A percentile compares a stretch with the other conserved stretches of the same genome.
phyloP scores from a whole-genome alignment of 1,140 invertebrate genomes.

The Cotesia typhae region DNA sequence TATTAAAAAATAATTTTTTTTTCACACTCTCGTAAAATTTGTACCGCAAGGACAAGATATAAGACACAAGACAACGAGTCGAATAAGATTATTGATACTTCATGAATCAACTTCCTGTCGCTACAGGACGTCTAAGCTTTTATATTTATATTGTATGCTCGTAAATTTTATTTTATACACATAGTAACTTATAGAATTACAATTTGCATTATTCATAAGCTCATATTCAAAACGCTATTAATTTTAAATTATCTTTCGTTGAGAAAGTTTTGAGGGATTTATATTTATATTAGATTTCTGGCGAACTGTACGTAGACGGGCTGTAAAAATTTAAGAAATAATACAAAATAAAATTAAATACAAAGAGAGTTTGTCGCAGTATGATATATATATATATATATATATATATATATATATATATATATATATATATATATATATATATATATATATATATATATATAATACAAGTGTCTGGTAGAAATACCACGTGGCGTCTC shows the following conservation, averaged over 20 bases:
- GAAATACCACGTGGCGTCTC: slow-evolving; percentile 55
- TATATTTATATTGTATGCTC: slow-evolving; percentile 17
- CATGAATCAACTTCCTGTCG: slow-evolving; percentile 24
- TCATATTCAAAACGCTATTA: not conserved
- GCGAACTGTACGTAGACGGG: not conserved
- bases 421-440: not conserved
- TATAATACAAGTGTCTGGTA: slow-evolving; percentile 6
- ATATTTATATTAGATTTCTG: not conserved
- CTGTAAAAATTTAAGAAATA: too few species aligned
- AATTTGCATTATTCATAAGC: slow-evolving; percentile 32
- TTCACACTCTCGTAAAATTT: too few species aligned
- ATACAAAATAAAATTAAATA: not conserved
- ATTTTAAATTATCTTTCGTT: not conserved
- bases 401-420: not conserved
- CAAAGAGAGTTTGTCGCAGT: too few species aligned
- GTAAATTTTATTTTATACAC: slow-evolving; percentile 13
- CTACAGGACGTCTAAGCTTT: slow-evolving; percentile 17
- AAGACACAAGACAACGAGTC: slow-evolving; percentile 16
- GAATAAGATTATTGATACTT: slow-evolving; percentile 32
- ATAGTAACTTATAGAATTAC: slow-evolving; percentile 8
- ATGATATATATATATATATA: not conserved
- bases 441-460: not conserved
- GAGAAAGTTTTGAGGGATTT: not conserved
- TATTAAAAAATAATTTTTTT: not conserved
- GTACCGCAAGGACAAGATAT: not conserved